phyloP scores from a whole-genome alignment of 2,888 invertebrate genomes.

The Drosophila mimica region DNA sequence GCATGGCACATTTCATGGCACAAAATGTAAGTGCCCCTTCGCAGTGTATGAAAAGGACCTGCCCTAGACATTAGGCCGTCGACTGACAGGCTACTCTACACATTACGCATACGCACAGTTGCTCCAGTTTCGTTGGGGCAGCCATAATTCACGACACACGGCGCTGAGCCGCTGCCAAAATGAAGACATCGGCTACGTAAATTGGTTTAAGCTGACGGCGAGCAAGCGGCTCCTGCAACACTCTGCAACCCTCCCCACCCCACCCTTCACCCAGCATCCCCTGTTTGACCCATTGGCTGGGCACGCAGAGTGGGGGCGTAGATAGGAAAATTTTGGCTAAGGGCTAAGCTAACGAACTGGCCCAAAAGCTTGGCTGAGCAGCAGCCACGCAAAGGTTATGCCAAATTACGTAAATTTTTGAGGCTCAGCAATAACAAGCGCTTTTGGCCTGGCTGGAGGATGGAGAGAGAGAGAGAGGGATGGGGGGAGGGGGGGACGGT shows the following conservation, averaged over 20 bases:
- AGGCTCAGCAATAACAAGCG: conserved; percentile 70
- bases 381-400: conserved; percentile 64
- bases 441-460: not conserved
- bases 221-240: conserved; percentile 32
- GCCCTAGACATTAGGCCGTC: conserved; percentile 38
- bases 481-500: not conserved
- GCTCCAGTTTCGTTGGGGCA: conserved; percentile 43
- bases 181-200: conserved; percentile 80
- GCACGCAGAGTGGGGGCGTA: conserved; percentile 23
- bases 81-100: conserved; percentile 45
- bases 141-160: conserved; percentile 79
- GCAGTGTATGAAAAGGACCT: not conserved
- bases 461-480: not conserved
- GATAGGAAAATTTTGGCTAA: conserved; percentile 3
- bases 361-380: conserved; percentile 31
- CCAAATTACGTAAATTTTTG: conserved; percentile 80
- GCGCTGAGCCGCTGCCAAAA: conserved; percentile 64
- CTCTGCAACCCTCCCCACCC: not conserved
- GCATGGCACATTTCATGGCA: not conserved
- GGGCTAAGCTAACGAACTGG: conserved; percentile 54
- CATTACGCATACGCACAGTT: conserved; percentile 80
- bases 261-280: conserved; percentile 6
- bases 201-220: conserved; percentile 79
- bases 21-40: not conserved
- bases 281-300: conserved; percentile 67